Conservation (phyloP, 1,140 invertebrate genomes). For the Heliconius hewitsoni region DNA sequence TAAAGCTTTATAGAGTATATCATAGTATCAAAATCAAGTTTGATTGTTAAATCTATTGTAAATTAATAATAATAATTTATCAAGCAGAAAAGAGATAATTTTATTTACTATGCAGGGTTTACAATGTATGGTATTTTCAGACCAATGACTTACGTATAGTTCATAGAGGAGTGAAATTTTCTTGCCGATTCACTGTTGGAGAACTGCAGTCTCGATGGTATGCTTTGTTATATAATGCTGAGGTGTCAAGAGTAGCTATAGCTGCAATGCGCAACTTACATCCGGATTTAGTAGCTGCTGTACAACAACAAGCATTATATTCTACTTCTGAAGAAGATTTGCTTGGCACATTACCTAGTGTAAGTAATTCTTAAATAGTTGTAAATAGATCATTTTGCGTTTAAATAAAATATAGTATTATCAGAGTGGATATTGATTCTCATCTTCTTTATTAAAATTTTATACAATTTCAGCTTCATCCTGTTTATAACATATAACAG, state of each 20-base stretch:
- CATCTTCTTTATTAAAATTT: too few relatives aligned
- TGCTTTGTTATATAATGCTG: conserved; percentile 95
- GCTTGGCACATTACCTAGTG: conserved; percentile 90
- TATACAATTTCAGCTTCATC: too few relatives aligned
- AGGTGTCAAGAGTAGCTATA: conserved; percentile 92
- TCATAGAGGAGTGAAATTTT: conserved; percentile 96
- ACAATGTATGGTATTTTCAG: conserved; percentile 73
- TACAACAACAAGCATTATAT: conserved; percentile 94
- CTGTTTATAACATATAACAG: too few relatives aligned
- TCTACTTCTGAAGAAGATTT: conserved; percentile 94
- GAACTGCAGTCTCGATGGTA: conserved; percentile 98
- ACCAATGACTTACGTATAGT: conserved; percentile 94
- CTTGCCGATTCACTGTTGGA: conserved; percentile 95
- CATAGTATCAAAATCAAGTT: too few relatives aligned
- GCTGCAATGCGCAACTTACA: conserved; percentile 96
- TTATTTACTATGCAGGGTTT: too few relatives aligned
- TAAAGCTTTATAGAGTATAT: too few relatives aligned
- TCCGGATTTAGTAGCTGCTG: conserved; percentile 92
- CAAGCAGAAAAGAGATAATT: too few relatives aligned
- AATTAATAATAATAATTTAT: too few relatives aligned
- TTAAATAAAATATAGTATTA: not conserved
- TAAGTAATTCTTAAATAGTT: conserved; percentile 78
- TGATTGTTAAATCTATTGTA: too few relatives aligned
- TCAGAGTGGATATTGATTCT: not conserved
- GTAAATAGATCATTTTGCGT: not conserved